Percentiles rank a stretch among this genome's conserved stretches.
Evolutionary conservation across 2,888 invertebrate species (phyloP).

Genomic region (Zaprionus obscuricornis): DNA sequence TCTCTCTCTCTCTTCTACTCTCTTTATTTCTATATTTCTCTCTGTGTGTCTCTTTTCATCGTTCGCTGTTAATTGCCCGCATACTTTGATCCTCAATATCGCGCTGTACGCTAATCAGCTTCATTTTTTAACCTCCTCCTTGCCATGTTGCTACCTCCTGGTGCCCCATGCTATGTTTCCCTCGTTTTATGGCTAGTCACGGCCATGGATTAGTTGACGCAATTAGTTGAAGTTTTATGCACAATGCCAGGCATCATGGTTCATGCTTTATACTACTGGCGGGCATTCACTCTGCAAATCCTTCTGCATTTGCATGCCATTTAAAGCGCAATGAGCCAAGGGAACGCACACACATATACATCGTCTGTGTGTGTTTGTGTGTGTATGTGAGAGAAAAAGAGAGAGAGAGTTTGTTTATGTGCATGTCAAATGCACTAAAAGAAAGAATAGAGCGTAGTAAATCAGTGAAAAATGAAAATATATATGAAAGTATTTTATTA

Average conservation of each 20-base stretch:
- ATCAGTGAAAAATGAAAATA: too few relatives aligned
- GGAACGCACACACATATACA: slow-evolving; percentile 1
- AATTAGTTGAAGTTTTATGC: slow-evolving; percentile 71
- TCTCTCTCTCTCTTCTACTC: slow-evolving; percentile 5
- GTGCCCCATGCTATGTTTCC: slow-evolving; percentile 1
- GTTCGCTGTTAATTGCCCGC: slow-evolving; percentile 48
- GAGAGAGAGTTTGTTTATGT: too few relatives aligned
- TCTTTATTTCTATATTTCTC: slow-evolving; percentile 12
- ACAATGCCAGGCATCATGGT: slow-evolving; percentile 22
- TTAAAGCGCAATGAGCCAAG: slow-evolving; percentile 21
- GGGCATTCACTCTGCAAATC: slow-evolving; percentile 31
- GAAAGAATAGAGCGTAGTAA: too few relatives aligned
- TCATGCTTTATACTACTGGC: too few relatives aligned
- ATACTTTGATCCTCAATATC: slow-evolving; percentile 48
- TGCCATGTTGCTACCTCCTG: slow-evolving; percentile 28
- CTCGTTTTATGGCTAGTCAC: slow-evolving; percentile 66
- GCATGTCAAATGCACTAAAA: too few relatives aligned
- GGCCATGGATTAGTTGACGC: slow-evolving; percentile 73
- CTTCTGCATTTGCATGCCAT: slow-evolving; percentile 53
- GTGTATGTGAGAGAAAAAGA: too few relatives aligned
- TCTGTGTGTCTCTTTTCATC: too few relatives aligned
- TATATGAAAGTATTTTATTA: too few relatives aligned
- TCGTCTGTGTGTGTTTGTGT: too few relatives aligned
- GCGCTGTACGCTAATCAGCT: slow-evolving; percentile 26
- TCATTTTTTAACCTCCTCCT: neutral